A percentile compares a stretch with the other conserved stretches of the same genome.
These are phyloP conservation scores for Gavialis gangeticus DNA, from an alignment of 2,113 vertebrate species.

Conservation along the genomic window DNA sequence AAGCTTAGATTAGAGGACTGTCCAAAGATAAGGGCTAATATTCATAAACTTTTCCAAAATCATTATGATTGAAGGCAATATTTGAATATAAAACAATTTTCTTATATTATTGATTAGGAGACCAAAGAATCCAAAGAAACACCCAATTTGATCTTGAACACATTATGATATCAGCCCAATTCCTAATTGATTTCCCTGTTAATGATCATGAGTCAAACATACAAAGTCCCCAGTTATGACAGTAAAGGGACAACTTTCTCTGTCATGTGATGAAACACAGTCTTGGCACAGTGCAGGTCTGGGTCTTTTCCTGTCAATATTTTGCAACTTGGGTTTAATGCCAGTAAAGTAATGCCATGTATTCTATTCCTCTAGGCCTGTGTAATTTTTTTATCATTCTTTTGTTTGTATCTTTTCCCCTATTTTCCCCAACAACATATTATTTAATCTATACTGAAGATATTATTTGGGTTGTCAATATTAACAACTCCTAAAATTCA, in stretches of 20 bases:
- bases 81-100: too few species aligned
- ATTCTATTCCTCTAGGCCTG: neutral
- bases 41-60: too few species aligned
- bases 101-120: slow-evolving; percentile 10
- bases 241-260: slow-evolving; percentile 38
- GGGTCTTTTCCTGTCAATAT: neutral
- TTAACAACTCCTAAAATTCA: neutral
- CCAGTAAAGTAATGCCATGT: slow-evolving; percentile 15
- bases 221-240: neutral
- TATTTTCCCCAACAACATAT: neutral
- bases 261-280: neutral
- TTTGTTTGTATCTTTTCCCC: too few species aligned
- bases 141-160: slow-evolving; percentile 26
- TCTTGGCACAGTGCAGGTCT: neutral
- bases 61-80: too few species aligned
- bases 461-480: neutral
- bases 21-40: neutral
- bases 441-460: slow-evolving; percentile 2
- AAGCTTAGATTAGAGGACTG: neutral
- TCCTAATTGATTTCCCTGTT: too few species aligned
- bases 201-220: slow-evolving; percentile 36
- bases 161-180: slow-evolving; percentile 15
- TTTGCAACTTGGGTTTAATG: slow-evolving; percentile 25
- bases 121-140: neutral
- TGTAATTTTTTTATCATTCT: neutral